phyloP scores from a whole-genome alignment of 2,113 vertebrate genomes.

The Eulacestoma nigropectus region DNA sequence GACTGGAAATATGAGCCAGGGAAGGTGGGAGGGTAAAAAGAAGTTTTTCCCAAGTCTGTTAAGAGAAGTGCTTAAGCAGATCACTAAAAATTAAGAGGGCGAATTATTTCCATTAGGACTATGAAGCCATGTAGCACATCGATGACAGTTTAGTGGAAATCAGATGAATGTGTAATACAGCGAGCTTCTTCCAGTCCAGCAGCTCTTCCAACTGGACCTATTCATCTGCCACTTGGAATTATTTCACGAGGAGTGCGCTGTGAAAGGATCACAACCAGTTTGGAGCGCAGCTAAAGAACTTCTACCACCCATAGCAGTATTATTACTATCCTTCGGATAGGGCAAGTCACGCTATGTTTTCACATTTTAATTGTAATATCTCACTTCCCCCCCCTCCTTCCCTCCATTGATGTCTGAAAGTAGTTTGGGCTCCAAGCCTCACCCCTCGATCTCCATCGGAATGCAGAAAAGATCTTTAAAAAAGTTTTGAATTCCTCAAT shows the following conservation, averaged over 20 bases:
- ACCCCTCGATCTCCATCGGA: slow-evolving; percentile 83
- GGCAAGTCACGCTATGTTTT: slow-evolving; percentile 69
- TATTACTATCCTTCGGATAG: slow-evolving; percentile 60
- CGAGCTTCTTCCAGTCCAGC: slow-evolving; percentile 86
- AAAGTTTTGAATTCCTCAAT: slow-evolving; percentile 96
- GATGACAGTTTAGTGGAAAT: slow-evolving; percentile 80
- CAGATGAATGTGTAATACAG: slow-evolving; percentile 80
- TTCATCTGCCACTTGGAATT: slow-evolving; percentile 82
- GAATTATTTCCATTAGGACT: slow-evolving; percentile 39
- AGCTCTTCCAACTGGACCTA: slow-evolving; percentile 82
- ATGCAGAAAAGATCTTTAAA: slow-evolving; percentile 85
- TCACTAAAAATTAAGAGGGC: slow-evolving; percentile 40
- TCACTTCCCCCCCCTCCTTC: slow-evolving; percentile 6
- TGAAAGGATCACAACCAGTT: slow-evolving; percentile 80
- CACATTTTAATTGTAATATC: slow-evolving; percentile 76
- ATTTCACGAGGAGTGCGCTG: slow-evolving; percentile 75
- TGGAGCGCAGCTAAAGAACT: slow-evolving; percentile 70
- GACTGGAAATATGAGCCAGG: slow-evolving; percentile 6
- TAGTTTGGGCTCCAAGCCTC: slow-evolving; percentile 66
- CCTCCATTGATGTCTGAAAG: slow-evolving; percentile 73
- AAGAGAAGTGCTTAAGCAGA: slow-evolving; percentile 43
- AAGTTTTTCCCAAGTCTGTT: slow-evolving; percentile 13
- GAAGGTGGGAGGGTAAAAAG: neutral
- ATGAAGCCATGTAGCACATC: slow-evolving; percentile 30
- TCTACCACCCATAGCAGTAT: slow-evolving; percentile 64